Percentiles rank a stretch among this genome's conserved stretches.
These are phyloP conservation scores for Tachina fera DNA, from an alignment of 2,888 invertebrate species.

Conservation along the genomic window DNA sequence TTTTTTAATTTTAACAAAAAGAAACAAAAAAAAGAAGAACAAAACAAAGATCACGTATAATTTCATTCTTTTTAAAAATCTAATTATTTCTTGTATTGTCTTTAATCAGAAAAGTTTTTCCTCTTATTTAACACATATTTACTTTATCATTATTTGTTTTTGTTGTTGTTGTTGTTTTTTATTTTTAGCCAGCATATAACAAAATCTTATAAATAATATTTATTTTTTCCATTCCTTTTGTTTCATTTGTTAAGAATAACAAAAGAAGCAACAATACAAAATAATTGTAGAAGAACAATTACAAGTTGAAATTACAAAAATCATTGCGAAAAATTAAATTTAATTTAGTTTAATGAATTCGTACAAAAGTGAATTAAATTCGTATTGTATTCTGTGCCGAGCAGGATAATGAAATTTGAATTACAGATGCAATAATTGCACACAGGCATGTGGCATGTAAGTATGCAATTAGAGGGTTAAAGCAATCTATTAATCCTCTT, in stretches of 20 bases:
- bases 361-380: constrained; percentile 57
- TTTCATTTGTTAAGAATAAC: constrained; percentile 10
- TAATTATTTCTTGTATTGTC: constrained; percentile 36
- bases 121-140: constrained; percentile 7
- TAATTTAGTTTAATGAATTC: constrained; percentile 65
- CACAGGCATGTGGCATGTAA: neutral
- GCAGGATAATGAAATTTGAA: constrained; percentile 25
- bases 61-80: constrained; percentile 26
- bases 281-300: constrained; percentile 27
- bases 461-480: neutral
- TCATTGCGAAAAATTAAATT: constrained; percentile 51
- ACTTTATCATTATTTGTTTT: neutral
- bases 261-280: neutral
- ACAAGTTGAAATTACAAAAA: constrained; percentile 53
- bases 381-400: constrained; percentile 50
- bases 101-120: constrained; percentile 31
- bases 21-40: neutral
- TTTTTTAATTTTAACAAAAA: neutral
- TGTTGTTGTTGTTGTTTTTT: too few relatives aligned
- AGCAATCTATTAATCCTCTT: too few relatives aligned
- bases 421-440: constrained; percentile 16
- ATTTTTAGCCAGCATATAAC: neutral
- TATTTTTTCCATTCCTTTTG: neutral
- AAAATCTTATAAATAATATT: constrained; percentile 7
- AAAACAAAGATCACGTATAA: constrained; percentile 20